Percentiles rank a stretch among this genome's conserved stretches.
These are phyloP conservation scores for Trachelus tabidus DNA, from an alignment of 2,888 invertebrate species.

Conservation along the genomic window DNA sequence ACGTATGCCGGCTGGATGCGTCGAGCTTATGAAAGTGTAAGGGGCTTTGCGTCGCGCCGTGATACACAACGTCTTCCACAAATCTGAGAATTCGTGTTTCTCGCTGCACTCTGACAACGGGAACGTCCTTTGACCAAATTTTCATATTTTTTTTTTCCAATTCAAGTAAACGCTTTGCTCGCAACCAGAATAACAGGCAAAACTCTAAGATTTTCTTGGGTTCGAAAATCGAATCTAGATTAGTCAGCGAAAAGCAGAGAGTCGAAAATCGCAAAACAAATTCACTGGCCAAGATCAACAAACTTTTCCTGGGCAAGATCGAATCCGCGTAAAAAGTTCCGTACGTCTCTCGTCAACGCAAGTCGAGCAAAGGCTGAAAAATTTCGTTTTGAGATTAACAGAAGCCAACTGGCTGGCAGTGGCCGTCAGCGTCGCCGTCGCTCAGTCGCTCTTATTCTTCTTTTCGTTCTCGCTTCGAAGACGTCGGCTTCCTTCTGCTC, in stretches of 20 bases:
- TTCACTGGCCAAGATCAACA: constrained; percentile 21
- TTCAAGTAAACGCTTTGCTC: too few species aligned
- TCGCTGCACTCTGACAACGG: too few species aligned
- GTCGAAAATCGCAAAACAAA: background rate
- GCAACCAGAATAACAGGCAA: too few species aligned
- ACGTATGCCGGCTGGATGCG: constrained; percentile 48
- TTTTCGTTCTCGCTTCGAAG: background rate
- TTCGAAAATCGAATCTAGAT: too few species aligned
- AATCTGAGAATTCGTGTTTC: too few species aligned
- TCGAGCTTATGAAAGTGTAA: constrained; percentile 54
- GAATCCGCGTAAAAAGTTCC: constrained; percentile 7
- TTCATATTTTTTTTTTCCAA: too few species aligned
- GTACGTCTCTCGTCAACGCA: constrained; percentile 17
- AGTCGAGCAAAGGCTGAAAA: constrained; percentile 41
- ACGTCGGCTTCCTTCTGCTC: background rate
- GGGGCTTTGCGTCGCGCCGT: constrained; percentile 37
- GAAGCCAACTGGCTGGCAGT: constrained; percentile 49
- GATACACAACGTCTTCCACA: constrained; percentile 42
- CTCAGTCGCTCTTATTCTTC: too few species aligned
- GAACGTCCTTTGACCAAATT: too few species aligned
- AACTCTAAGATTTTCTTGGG: too few species aligned
- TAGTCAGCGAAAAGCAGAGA: too few species aligned
- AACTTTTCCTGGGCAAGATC: constrained; percentile 15
- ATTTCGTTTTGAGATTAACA: constrained; percentile 49
- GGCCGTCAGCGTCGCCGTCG: constrained; percentile 5